A percentile compares a stretch with the other conserved stretches of the same genome.
Evolutionary conservation across 2,888 invertebrate genomes (phyloP).

Genomic region (Dolichopus griseipennis): DNA sequence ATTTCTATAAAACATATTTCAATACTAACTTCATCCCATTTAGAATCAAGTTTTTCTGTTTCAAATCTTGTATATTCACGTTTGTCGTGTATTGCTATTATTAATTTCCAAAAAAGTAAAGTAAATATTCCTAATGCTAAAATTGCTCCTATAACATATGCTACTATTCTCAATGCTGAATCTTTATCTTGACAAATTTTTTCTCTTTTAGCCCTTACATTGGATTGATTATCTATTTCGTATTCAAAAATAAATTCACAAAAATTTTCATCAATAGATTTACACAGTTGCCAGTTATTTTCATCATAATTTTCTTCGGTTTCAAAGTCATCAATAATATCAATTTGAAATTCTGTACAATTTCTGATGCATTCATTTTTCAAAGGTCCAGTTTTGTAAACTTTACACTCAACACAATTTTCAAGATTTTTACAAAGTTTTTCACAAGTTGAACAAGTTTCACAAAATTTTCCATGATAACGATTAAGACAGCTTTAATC

Average conservation of each 20-base stretch:
- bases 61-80: constrained; percentile 92
- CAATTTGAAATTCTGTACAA: constrained; percentile 52
- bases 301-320: constrained; percentile 54
- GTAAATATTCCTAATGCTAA: constrained; percentile 83
- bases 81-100: constrained; percentile 87
- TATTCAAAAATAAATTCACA: constrained; percentile 81
- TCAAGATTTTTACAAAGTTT: constrained; percentile 78
- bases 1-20: neutral
- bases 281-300: constrained; percentile 52
- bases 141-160: constrained; percentile 75
- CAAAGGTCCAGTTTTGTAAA: constrained; percentile 65
- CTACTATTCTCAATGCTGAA: neutral
- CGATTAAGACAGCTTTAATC: constrained; percentile 46
- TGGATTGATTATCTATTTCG: constrained; percentile 53
- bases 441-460: constrained; percentile 77
- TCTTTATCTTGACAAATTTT: constrained; percentile 71
- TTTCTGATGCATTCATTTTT: constrained; percentile 52
- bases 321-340: constrained; percentile 43
- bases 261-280: constrained; percentile 68
- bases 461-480: constrained; percentile 73
- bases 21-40: constrained; percentile 83
- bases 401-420: constrained; percentile 83
- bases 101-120: constrained; percentile 85
- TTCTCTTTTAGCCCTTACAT: constrained; percentile 65
- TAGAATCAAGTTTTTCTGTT: constrained; percentile 88